A percentile compares a stretch with the other conserved stretches of the same genome.
phyloP scores from a whole-genome alignment of 2,113 vertebrate species.

The Gnathochromis pfefferi region DNA sequence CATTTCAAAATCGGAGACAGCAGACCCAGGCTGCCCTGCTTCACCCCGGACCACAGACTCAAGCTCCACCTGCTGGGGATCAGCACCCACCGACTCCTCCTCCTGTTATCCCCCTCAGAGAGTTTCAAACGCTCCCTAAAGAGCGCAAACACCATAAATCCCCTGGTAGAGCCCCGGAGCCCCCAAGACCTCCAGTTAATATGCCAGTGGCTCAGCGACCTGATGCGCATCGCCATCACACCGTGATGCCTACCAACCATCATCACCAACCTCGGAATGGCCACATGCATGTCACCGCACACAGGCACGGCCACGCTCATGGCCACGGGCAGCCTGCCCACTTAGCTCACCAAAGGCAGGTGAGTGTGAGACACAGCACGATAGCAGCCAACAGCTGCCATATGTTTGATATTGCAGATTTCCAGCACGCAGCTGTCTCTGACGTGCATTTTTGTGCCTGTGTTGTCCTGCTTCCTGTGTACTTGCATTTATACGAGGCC shows the following conservation, averaged over 20 bases:
- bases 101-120: slow-evolving; percentile 46
- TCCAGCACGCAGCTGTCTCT: not conserved
- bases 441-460: not conserved
- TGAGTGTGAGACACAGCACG: slow-evolving; percentile 27
- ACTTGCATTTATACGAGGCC: not conserved
- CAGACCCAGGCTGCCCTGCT: slow-evolving; percentile 61
- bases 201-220: slow-evolving; percentile 14
- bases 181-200: slow-evolving; percentile 28
- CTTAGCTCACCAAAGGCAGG: slow-evolving; percentile 43
- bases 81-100: slow-evolving; percentile 51
- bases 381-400: not conserved
- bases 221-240: not conserved
- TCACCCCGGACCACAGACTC: slow-evolving; percentile 9
- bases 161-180: not conserved
- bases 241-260: not conserved
- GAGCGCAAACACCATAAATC: slow-evolving; percentile 19
- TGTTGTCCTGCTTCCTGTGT: not conserved
- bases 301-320: not conserved
- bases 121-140: slow-evolving; percentile 62
- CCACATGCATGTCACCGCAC: not conserved
- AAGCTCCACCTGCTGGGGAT: not conserved
- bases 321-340: not conserved
- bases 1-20: slow-evolving; percentile 43
- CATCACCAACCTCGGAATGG: slow-evolving; percentile 29
- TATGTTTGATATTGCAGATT: not conserved